phyloP scores from a whole-genome alignment of 2,888 invertebrate genomes.

The Dryobotodes eremita region DNA sequence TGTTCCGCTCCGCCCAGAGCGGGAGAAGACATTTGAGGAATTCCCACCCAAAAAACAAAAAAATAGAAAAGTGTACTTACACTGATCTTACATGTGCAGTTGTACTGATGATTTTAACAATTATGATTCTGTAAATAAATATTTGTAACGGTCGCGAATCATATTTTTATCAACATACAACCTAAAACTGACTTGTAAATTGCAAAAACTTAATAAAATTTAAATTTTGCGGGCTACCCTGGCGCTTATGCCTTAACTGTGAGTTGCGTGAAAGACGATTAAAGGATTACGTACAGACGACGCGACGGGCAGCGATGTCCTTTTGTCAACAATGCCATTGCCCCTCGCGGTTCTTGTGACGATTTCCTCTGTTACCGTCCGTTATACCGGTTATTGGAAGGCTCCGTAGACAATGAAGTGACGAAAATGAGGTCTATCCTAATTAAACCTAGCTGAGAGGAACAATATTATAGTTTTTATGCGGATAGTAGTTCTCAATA shows the following conservation, averaged over 20 bases:
- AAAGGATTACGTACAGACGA: slow-evolving; percentile 4
- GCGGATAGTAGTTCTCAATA: neutral
- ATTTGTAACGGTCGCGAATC: neutral
- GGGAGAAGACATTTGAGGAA: no score
- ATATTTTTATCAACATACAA: no score
- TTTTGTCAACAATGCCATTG: slow-evolving; percentile 11
- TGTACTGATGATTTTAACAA: no score
- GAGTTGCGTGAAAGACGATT: slow-evolving; percentile 1
- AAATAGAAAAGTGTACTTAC: no score
- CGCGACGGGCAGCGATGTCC: neutral
- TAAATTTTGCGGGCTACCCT: no score
- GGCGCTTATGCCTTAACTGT: no score
- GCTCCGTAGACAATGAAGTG: neutral
- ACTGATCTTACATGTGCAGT: no score
- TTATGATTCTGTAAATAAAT: neutral
- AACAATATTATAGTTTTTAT: slow-evolving; percentile 1
- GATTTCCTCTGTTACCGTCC: slow-evolving; percentile 1
- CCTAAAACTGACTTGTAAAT: no score
- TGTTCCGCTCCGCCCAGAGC: no score
- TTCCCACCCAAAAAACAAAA: no score
- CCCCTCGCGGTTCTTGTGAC: neutral
- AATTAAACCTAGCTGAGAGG: neutral
- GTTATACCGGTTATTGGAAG: neutral
- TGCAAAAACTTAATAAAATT: no score
- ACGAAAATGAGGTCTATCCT: slow-evolving; percentile 13